These are phyloP conservation scores for Arvicanthis niloticus DNA, from an alignment of 2,113 vertebrate species.

Conservation along the genomic window DNA sequence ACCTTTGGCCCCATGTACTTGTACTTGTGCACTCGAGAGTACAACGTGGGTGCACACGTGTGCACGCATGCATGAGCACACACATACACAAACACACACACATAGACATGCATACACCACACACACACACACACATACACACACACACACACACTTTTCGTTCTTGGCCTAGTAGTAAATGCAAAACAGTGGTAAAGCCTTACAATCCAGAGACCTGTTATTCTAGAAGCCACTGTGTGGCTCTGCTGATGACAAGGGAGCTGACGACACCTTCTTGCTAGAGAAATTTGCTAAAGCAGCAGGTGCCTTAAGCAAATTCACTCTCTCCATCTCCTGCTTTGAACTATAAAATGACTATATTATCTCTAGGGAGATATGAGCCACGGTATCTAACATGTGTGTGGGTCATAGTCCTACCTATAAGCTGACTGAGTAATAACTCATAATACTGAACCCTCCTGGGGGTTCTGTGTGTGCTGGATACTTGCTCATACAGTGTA, in stretches of 20 bases:
- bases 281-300: constrained; percentile 20
- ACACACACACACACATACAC: neutral
- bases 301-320: neutral
- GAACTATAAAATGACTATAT: neutral
- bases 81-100: neutral
- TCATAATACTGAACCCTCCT: neutral
- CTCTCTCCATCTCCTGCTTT: neutral
- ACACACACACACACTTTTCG: neutral
- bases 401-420: neutral
- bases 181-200: neutral
- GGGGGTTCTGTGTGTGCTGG: neutral
- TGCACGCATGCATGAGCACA: neutral
- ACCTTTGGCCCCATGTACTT: neutral
- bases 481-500: neutral
- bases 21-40: no score
- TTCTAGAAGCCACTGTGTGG: neutral
- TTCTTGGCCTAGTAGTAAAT: neutral
- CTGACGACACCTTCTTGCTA: neutral
- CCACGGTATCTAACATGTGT: neutral
- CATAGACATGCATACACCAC: neutral
- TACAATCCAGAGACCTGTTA: neutral
- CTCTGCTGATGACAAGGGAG: neutral
- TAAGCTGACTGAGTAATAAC: constrained; percentile 7
- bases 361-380: neutral
- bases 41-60: no score